Percentiles rank a stretch among this genome's conserved stretches.
Evolutionary conservation across 2,113 vertebrate genomes (phyloP).

Genomic region (Bos javanicus): DNA sequence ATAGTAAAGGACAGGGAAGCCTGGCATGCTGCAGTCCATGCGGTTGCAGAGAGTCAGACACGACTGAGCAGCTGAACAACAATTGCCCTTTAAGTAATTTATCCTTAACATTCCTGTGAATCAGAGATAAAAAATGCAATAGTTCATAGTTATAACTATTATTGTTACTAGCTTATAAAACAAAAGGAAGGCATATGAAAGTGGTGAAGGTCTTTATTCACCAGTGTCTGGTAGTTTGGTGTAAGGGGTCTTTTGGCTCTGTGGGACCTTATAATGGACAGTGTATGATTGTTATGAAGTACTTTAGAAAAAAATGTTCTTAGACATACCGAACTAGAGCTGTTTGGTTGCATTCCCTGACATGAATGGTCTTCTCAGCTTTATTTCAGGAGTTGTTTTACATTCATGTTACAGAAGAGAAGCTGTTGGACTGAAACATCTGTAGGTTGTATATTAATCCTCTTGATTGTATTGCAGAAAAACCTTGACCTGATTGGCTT

Average conservation of each 20-base stretch:
- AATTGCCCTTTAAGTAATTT: not conserved
- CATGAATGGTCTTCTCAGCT: not conserved
- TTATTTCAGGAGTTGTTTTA: conserved; percentile 28
- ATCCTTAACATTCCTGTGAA: not conserved
- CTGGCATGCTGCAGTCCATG: not conserved
- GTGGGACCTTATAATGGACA: not conserved
- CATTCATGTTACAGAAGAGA: not conserved
- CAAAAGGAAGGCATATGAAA: not conserved
- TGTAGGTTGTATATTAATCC: not conserved
- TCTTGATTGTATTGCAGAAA: conserved; percentile 30
- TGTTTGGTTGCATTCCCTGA: conserved; percentile 21
- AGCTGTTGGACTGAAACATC: not conserved
- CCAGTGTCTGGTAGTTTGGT: not conserved
- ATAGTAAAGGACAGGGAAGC: not conserved
- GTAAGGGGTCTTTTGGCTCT: not conserved
- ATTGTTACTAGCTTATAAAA: not conserved
- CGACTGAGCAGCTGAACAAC: not conserved
- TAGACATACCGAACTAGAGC: not conserved
- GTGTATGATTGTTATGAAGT: not conserved
- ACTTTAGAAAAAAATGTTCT: not conserved
- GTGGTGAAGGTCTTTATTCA: not conserved
- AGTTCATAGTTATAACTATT: not conserved
- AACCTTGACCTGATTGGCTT: not conserved
- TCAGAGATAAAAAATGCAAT: not conserved
- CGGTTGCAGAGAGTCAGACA: not conserved